Percentiles rank a stretch among this genome's conserved stretches.
Evolutionary conservation across 35 echinoderm and acorn worm species (phyloP).

Genomic region (Ptychodera flava): DNA sequence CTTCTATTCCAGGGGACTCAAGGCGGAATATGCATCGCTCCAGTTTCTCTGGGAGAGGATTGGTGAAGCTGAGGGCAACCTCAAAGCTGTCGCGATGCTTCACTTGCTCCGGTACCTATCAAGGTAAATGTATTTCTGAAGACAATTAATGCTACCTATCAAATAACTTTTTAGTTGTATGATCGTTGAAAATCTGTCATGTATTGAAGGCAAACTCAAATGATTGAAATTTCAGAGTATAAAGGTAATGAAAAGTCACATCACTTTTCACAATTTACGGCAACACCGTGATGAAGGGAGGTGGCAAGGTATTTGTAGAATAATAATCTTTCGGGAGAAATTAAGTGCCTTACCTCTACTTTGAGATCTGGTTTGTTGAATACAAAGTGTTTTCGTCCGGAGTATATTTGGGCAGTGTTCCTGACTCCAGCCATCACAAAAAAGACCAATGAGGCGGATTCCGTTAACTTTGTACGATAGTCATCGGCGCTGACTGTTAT

Average conservation of each 20-base stretch:
- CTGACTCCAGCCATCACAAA: constrained; percentile 72
- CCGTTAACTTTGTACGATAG: constrained; percentile 63
- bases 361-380: constrained; percentile 78
- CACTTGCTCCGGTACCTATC: not conserved
- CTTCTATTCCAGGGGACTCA: constrained; percentile 84
- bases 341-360: constrained; percentile 59
- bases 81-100: not conserved
- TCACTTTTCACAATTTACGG: too few relatives aligned
- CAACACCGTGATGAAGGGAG: too few relatives aligned
- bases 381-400: constrained; percentile 59
- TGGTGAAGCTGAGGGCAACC: constrained; percentile 37
- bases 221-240: too few relatives aligned
- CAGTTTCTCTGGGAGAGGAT: constrained; percentile 53
- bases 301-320: too few relatives aligned
- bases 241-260: too few relatives aligned
- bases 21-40: constrained; percentile 52
- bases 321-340: too few relatives aligned
- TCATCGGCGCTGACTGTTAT: constrained; percentile 40
- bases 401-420: constrained; percentile 72
- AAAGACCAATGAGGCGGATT: constrained; percentile 71
- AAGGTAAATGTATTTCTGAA: too few relatives aligned
- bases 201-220: too few relatives aligned
- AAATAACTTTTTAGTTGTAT: too few relatives aligned
- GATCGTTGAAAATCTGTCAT: too few relatives aligned
- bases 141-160: too few relatives aligned